These are phyloP conservation scores for Spialia ferax DNA, from an alignment of 2,888 invertebrate genomes.

Conservation along the genomic window DNA sequence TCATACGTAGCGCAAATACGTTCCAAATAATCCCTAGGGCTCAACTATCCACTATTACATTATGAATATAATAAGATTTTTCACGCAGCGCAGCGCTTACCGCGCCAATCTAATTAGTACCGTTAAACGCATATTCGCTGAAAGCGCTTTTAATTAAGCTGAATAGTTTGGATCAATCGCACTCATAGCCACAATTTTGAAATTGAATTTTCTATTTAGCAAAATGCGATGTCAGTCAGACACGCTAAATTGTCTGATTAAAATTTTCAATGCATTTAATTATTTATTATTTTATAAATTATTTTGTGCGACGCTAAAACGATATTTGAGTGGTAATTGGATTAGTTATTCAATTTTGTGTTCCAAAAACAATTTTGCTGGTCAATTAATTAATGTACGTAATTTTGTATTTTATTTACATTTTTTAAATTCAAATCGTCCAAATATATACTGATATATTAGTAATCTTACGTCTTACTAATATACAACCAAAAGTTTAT, in stretches of 20 bases:
- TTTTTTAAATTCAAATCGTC: too few species aligned
- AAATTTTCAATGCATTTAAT: conserved; percentile 41
- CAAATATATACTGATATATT: too few species aligned
- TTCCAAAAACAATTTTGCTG: not conserved
- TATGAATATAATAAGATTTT: conserved; percentile 59
- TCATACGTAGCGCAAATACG: conserved; percentile 33
- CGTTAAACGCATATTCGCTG: conserved; percentile 62
- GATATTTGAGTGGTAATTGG: conserved; percentile 26
- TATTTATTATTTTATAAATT: conserved; percentile 30
- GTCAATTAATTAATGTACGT: too few species aligned
- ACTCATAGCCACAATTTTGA: conserved; percentile 32
- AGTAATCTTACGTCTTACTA: too few species aligned
- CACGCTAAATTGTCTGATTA: conserved; percentile 35
- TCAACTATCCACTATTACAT: conserved; percentile 39
- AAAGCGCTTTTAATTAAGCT: conserved; percentile 70
- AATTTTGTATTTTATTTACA: too few species aligned
- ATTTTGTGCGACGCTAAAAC: conserved; percentile 20
- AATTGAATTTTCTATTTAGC: conserved; percentile 40
- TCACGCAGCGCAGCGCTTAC: conserved; percentile 55
- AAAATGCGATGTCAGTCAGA: conserved; percentile 37
- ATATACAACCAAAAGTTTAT: too few species aligned
- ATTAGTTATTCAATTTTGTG: not conserved
- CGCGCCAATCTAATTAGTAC: conserved; percentile 69
- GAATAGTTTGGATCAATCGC: conserved; percentile 67
- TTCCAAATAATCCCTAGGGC: conserved; percentile 36